Base-by-base conservation (phyloP, 2,888 invertebrate species). In the Dione vanillae region DNA sequence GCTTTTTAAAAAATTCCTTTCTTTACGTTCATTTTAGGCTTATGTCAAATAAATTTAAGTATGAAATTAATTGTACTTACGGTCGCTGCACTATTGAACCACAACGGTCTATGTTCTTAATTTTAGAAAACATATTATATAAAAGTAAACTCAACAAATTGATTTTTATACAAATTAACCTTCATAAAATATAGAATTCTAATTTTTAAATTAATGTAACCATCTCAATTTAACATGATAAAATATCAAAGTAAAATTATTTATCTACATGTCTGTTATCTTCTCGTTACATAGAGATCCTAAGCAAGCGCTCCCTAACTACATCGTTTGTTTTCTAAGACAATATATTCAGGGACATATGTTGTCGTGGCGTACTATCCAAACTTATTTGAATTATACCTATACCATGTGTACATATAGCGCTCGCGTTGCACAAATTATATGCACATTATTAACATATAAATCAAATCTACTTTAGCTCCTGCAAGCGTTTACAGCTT, bases 221-320 rank as follows among this genome's bases (percentile, higher is more conserved):
- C 10, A 2, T 37, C 35, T 20, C 43, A 43, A n/a, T 19, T 43
- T 59, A 14, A 27, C 10, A 27, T 11, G 19, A 59, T 16, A 59
- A 43, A n/a, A 43, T 41, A 10, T 10, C 9, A 16, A 59, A 41
- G 20, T 40, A 6, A 27, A 59, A 43, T 41, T 59, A 41, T 43
- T 59, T 59, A 41, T 19, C 6, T 58, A 16, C n/a, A 43, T 11
- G 11, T 37, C n/a, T 59, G 59, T 59, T 59, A 59, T 59, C 59
- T 59, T 59, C 27, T 59, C 43, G n/a, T 59, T 59, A 59, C 27
- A 59, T n/a, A 3, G 59, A 5, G 43, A 59, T n/a, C 59, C 59
- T 59, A 59, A 59, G 59, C 20, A 59, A 59, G 59, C 59, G 14
- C 43, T 20, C 41, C 27, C 54, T 49, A 54, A 27, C 27, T 14